Conservation (phyloP, 53 echinoderm and acorn worm genomes). For the Paracentrotus lividus region DNA sequence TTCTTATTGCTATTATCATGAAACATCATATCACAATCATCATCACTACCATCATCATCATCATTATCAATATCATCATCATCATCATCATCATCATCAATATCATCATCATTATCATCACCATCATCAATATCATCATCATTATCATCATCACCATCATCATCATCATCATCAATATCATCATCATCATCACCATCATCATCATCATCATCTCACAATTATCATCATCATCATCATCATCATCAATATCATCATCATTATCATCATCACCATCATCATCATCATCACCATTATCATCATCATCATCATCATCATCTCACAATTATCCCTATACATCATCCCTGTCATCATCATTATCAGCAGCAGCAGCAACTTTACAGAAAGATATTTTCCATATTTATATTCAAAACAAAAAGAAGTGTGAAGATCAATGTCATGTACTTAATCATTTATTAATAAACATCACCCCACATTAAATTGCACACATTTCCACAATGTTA, state of each 20-base stretch:
- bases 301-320: slow-evolving; percentile 22
- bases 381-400: no score
- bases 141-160: slow-evolving; percentile 19
- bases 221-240: slow-evolving; percentile 18
- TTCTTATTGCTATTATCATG: no score
- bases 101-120: neutral
- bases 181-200: slow-evolving; percentile 20
- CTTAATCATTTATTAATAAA: slow-evolving; percentile 39
- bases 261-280: slow-evolving; percentile 38
- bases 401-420: neutral
- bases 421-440: slow-evolving; percentile 44
- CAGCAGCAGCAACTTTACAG: neutral
- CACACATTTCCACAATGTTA: slow-evolving; percentile 42
- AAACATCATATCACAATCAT: slow-evolving; percentile 13
- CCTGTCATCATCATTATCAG: neutral
- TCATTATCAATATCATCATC: neutral
- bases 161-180: slow-evolving; percentile 46
- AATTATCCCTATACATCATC: neutral
- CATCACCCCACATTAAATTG: slow-evolving; percentile 30
- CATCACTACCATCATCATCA: slow-evolving; percentile 7
- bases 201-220: neutral
- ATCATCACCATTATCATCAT: slow-evolving; percentile 2
- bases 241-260: slow-evolving; percentile 17
- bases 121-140: neutral
- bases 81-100: slow-evolving; percentile 47